Base-by-base conservation (phyloP, 2,888 invertebrate species). In the Orchesellides sinensis region DNA sequence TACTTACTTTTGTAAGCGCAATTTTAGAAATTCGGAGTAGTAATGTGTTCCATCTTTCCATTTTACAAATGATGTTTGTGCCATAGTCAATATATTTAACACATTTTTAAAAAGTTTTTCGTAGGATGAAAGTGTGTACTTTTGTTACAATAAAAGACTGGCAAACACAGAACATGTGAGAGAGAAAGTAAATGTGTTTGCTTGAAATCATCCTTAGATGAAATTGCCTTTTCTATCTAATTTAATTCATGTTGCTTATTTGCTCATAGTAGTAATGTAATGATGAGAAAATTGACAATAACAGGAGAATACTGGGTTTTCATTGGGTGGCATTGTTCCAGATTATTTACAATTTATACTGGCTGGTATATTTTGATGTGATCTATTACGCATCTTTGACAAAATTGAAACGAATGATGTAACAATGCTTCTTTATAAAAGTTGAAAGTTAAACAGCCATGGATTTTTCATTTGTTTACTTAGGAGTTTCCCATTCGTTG, bases 161-260 rank as follows among this genome's bases (percentile, higher is more conserved):
- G 32, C 32, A 32, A 5, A 5, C 32, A 5, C 10, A 32, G 32
- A 59, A 59, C 32, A 59, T 59, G 59, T n/a, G n/a, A n/a, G n/a
- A n/a, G n/a, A n/a, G n/a, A n/a, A n/a, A n/a, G n/a, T n/a, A n/a
- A n/a, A 59, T 59, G 59, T 59, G 59, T 65, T 65, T 65, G 65
- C 45, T 23, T 65, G 21, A 65, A 69, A 54, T 69, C 69, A 54
- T 69, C 49, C 8, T 54, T 47, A 69, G 45, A 49, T 61, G 14
- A 23, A 45, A 73, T 63, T 59, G 63, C 63, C 66, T 65, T 52
- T 65, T 52, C 72, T 32, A 32, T 45, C 72, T 74, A 52, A 52
- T 45, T 74, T 74, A 74, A 63, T 74, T 72, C 19, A 17, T 47
- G 3, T 1, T 68, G 14, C 21, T 17, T 35, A 21, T 40, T 40